phyloP scores from a whole-genome alignment of 2,888 invertebrate genomes.

The Thymelicus lineola region DNA sequence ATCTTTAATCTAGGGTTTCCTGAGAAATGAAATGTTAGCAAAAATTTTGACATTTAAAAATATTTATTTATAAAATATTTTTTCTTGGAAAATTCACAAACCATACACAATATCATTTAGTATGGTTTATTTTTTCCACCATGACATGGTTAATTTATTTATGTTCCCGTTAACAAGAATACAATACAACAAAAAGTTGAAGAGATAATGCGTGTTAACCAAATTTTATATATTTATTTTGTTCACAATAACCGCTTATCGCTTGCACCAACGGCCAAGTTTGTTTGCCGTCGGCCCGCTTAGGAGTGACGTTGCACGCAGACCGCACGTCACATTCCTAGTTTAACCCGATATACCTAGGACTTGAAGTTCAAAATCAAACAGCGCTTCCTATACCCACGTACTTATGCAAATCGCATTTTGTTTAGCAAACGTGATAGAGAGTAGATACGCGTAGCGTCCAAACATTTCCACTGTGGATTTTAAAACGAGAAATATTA shows the following conservation, averaged over 20 bases:
- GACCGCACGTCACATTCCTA: slow-evolving; percentile 48
- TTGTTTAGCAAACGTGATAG: slow-evolving; percentile 37
- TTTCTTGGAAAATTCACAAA: too few species aligned
- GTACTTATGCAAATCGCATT: slow-evolving; percentile 42
- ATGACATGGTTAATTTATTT: too few species aligned
- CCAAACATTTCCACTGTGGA: slow-evolving; percentile 40
- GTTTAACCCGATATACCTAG: slow-evolving; percentile 49
- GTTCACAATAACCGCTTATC: slow-evolving; percentile 39
- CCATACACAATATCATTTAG: too few species aligned
- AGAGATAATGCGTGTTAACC: too few species aligned
- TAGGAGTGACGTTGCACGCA: slow-evolving; percentile 67
- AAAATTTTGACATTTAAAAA: too few species aligned
- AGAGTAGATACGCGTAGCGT: slow-evolving; percentile 39
- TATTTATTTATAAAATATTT: too few species aligned
- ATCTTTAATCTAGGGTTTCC: too few species aligned
- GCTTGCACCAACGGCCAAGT: slow-evolving; percentile 52
- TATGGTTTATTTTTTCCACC: too few species aligned
- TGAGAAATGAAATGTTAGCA: too few species aligned
- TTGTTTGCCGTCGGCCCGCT: slow-evolving; percentile 61
- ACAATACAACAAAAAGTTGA: too few species aligned
- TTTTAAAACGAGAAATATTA: slow-evolving; percentile 38
- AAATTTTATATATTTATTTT: too few species aligned
- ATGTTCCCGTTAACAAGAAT: too few species aligned
- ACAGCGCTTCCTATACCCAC: slow-evolving; percentile 28
- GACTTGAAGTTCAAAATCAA: slow-evolving; percentile 44